Evolutionary conservation across 2,888 invertebrate genomes (phyloP).

Genomic region (Stenolophus ochropezus): DNA sequence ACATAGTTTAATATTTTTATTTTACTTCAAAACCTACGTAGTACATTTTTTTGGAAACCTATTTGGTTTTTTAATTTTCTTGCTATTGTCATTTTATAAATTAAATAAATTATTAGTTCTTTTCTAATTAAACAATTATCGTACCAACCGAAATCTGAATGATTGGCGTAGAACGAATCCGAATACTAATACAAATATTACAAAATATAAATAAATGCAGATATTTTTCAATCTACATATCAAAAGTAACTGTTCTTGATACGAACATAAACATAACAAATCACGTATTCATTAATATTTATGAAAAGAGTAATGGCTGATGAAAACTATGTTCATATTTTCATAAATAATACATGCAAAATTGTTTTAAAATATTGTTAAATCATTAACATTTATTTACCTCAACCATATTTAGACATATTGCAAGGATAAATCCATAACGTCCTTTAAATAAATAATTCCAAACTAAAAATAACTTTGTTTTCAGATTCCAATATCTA

Average conservation of each 20-base stretch:
- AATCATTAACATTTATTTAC: not conserved
- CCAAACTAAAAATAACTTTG: slow-evolving; percentile 10
- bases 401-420: not conserved
- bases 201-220: not conserved
- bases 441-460: not conserved
- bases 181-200: not conserved
- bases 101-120: too few relatives aligned
- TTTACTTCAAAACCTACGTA: too few relatives aligned
- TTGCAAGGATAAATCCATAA: slow-evolving; percentile 3
- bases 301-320: not conserved
- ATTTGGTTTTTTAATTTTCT: too few relatives aligned
- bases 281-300: slow-evolving; percentile 6
- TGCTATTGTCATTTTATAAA: too few relatives aligned
- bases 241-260: not conserved
- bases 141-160: too few relatives aligned
- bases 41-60: too few relatives aligned
- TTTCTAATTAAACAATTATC: too few relatives aligned
- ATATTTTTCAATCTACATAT: too few relatives aligned
- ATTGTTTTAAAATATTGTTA: not conserved
- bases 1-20: too few relatives aligned
- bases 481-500: not conserved
- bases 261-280: not conserved
- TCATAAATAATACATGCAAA: not conserved
- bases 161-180: not conserved
- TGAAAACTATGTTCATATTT: slow-evolving; percentile 11